Percentiles rank a stretch among this genome's conserved stretches.
phyloP scores from a whole-genome alignment of 2,888 invertebrate genomes.

The Lasioglossum pauxillum region DNA sequence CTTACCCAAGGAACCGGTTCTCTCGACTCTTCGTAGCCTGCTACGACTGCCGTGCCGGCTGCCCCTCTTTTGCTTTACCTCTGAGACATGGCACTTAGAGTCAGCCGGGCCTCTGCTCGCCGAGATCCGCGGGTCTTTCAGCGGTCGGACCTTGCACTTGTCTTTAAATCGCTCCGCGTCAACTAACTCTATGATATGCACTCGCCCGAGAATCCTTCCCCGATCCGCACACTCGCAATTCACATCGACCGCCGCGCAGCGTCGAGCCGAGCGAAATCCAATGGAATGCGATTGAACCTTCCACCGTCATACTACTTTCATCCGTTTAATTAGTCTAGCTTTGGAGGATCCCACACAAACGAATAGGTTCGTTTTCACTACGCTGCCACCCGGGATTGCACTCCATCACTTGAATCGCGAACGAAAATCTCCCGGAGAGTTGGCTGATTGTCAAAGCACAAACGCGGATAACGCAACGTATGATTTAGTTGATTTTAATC shows the following conservation, averaged over 20 bases:
- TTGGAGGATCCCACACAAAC: neutral
- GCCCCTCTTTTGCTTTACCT: conserved; percentile 53
- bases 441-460: neutral
- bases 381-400: neutral
- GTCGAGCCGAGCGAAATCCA: conserved; percentile 15
- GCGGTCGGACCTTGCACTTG: conserved; percentile 68
- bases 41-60: conserved; percentile 60
- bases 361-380: neutral
- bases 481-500: neutral
- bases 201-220: conserved; percentile 30
- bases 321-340: conserved; percentile 36
- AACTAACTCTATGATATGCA: conserved; percentile 55
- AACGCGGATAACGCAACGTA: neutral
- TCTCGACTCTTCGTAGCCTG: conserved; percentile 74
- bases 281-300: conserved; percentile 37
- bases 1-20: conserved; percentile 81
- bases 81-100: conserved; percentile 74
- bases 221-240: conserved; percentile 5
- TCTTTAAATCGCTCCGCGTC: conserved; percentile 65
- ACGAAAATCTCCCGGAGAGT: neutral
- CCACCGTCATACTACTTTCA: conserved; percentile 13
- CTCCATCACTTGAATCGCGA: neutral
- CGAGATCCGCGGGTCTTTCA: conserved; percentile 72
- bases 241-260: neutral
- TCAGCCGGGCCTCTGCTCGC: conserved; percentile 71